Evolutionary conservation across 2,888 invertebrate species (phyloP).

Genomic region (Cynaeus angustus): DNA sequence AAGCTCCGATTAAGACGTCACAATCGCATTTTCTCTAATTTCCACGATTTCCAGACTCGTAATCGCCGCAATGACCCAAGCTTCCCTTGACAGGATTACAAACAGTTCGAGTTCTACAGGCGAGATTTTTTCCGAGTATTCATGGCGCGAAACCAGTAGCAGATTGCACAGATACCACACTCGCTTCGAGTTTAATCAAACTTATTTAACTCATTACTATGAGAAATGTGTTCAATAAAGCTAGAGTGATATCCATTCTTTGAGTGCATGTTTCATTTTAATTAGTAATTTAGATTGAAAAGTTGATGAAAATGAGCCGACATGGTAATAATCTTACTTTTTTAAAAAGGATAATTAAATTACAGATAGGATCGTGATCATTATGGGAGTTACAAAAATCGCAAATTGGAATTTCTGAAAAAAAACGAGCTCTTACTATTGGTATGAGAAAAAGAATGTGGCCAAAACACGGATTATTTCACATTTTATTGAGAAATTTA

Average conservation of each 20-base stretch:
- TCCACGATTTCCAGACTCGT: constrained; percentile 8
- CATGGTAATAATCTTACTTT: constrained; percentile 9
- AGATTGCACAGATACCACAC: constrained; percentile 46
- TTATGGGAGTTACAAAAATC: constrained; percentile 5
- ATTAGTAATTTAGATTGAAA: constrained; percentile 45
- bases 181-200: constrained; percentile 32
- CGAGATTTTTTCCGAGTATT: constrained; percentile 36
- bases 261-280: constrained; percentile 60
- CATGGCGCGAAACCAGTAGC: constrained; percentile 46
- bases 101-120: constrained; percentile 30
- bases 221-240: constrained; percentile 66
- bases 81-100: constrained; percentile 45
- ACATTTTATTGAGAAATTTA: constrained; percentile 28
- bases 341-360: constrained; percentile 28
- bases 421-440: background rate
- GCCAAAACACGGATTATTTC: constrained; percentile 13
- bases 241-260: constrained; percentile 65
- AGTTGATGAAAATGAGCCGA: constrained; percentile 38
- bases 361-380: constrained; percentile 23
- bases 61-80: constrained; percentile 1
- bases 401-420: constrained; percentile 3
- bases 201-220: constrained; percentile 63
- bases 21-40: constrained; percentile 17
- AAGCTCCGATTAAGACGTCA: constrained; percentile 19
- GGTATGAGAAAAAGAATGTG: constrained; percentile 12